Evolutionary conservation across 1,140 invertebrate species (phyloP).

Genomic region (Heliconius himera): DNA sequence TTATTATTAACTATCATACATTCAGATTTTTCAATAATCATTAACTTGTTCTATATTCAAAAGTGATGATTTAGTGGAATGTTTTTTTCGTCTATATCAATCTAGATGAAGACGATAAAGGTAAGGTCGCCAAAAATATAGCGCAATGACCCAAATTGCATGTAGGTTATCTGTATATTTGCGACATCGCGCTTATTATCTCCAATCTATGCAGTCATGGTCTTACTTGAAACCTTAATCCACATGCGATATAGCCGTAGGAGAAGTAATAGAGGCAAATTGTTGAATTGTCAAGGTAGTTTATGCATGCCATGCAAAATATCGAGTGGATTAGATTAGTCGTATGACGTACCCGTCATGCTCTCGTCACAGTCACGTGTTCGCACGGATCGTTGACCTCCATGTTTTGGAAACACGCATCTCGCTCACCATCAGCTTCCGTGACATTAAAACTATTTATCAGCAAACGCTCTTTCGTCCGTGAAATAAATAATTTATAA

Average conservation of each 20-base stretch:
- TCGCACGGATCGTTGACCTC: slow-evolving; percentile 66
- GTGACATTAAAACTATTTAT: slow-evolving; percentile 60
- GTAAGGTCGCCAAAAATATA: slow-evolving; percentile 50
- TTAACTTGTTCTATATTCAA: not conserved
- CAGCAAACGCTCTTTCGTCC: slow-evolving; percentile 30
- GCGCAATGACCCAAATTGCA: slow-evolving; percentile 65
- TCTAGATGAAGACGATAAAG: slow-evolving; percentile 35
- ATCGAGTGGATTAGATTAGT: slow-evolving; percentile 56
- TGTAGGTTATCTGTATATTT: slow-evolving; percentile 63
- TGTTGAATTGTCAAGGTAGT: slow-evolving; percentile 37
- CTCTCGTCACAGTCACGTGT: slow-evolving; percentile 74
- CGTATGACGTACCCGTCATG: slow-evolving; percentile 49
- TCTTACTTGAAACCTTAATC: not conserved
- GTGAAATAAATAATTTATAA: slow-evolving; percentile 49
- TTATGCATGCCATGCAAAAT: slow-evolving; percentile 13
- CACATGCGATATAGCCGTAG: not conserved
- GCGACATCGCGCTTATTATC: slow-evolving; percentile 42
- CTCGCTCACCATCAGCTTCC: slow-evolving; percentile 41
- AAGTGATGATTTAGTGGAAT: not conserved
- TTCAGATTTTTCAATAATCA: not conserved
- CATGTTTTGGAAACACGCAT: slow-evolving; percentile 70
- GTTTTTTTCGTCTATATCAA: slow-evolving; percentile 12
- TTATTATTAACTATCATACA: not conserved
- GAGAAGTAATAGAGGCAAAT: slow-evolving; percentile 53
- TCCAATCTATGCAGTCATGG: not conserved